Evolutionary conservation across 2,797 vertebrate genomes (phyloP).

Genomic region (Sebastiscus tertius): DNA sequence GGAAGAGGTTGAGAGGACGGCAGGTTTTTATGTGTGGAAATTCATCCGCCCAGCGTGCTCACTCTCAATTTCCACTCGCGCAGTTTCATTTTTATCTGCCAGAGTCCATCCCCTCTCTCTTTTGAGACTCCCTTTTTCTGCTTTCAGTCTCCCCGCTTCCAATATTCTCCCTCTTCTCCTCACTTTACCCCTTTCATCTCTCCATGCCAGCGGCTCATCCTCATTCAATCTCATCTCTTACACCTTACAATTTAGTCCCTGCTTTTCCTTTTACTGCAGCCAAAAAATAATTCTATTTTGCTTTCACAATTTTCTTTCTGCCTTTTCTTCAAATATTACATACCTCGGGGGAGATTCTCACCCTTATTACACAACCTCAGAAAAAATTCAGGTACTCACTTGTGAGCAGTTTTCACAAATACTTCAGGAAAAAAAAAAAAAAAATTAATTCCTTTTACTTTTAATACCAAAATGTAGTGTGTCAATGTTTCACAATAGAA

Average conservation of each 20-base stretch:
- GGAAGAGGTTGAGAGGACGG: conserved; percentile 24
- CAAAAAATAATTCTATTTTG: conserved; percentile 39
- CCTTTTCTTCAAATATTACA: conserved; percentile 7
- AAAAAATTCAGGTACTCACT: background rate
- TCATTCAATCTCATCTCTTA: conserved; percentile 62
- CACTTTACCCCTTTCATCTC: conserved; percentile 68
- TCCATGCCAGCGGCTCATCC: conserved; percentile 54
- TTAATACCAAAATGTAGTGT: background rate
- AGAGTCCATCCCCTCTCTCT: conserved; percentile 51
- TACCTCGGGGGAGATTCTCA: background rate
- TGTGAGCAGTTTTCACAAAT: background rate
- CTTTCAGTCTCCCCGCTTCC: conserved; percentile 36
- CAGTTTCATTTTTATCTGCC: conserved; percentile 66
- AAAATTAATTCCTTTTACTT: background rate
- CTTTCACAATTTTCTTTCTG: conserved; percentile 6
- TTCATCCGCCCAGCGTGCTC: conserved; percentile 53
- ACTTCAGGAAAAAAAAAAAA: background rate
- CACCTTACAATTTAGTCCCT: conserved; percentile 44
- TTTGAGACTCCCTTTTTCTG: conserved; percentile 50
- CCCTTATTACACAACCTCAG: background rate
- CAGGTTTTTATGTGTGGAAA: conserved; percentile 52
- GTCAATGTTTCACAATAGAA: background rate
- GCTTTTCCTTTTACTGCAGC: conserved; percentile 15
- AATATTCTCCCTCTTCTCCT: conserved; percentile 48
- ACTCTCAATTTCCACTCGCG: conserved; percentile 48